phyloP scores from a whole-genome alignment of 2,888 invertebrate species.

The Meganola albula region DNA sequence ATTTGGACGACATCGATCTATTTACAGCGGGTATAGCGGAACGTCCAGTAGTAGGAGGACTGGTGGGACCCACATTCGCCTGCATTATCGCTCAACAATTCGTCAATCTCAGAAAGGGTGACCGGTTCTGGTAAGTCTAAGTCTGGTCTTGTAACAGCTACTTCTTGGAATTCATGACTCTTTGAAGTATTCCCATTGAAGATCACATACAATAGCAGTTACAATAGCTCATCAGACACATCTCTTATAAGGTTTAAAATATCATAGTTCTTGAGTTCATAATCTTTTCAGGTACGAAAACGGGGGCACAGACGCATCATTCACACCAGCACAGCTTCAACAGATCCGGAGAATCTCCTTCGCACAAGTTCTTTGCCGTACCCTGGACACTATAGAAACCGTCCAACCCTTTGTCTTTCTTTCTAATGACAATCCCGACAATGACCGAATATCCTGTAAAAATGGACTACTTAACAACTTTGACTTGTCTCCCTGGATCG shows the following conservation, averaged over 20 bases:
- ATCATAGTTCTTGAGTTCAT: too few species aligned
- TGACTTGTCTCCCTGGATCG: slow-evolving; percentile 80
- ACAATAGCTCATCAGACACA: too few species aligned
- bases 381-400: slow-evolving; percentile 80
- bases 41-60: slow-evolving; percentile 85
- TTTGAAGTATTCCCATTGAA: too few species aligned
- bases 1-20: slow-evolving; percentile 89
- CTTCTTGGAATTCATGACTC: too few species aligned
- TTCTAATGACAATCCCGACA: slow-evolving; percentile 77
- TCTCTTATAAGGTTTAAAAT: too few species aligned
- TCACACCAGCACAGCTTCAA: slow-evolving; percentile 86
- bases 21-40: slow-evolving; percentile 91
- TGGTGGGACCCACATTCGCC: slow-evolving; percentile 92
- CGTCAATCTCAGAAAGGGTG: slow-evolving; percentile 85
- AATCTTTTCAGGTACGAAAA: slow-evolving; percentile 87
- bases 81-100: slow-evolving; percentile 94
- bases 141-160: too few species aligned
- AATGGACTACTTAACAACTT: slow-evolving; percentile 75
- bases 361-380: slow-evolving; percentile 84
- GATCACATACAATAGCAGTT: too few species aligned
- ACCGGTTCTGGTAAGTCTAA: slow-evolving; percentile 83
- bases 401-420: slow-evolving; percentile 85
- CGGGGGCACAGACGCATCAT: slow-evolving; percentile 83
- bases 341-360: slow-evolving; percentile 84
- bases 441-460: slow-evolving; percentile 77